Conservation (phyloP, 2,888 invertebrate genomes). For the Biston betularia region DNA sequence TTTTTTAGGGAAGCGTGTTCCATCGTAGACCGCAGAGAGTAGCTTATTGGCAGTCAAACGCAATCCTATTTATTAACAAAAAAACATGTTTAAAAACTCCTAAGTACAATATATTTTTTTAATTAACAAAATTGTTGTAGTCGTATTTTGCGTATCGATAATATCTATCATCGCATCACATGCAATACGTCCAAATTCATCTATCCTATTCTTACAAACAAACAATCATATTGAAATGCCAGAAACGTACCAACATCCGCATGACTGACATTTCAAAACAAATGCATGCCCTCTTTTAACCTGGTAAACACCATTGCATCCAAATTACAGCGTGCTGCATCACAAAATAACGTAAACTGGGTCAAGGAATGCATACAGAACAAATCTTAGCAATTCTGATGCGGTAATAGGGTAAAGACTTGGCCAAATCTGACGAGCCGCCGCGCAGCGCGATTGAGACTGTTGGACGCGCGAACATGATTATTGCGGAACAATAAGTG, state of each 20-base stretch:
- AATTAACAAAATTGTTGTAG: no score
- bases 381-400: slow-evolving; percentile 13
- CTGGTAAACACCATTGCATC: slow-evolving; percentile 17
- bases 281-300: slow-evolving; percentile 9
- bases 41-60: no score
- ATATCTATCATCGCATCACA: background rate
- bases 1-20: no score
- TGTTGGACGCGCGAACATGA: no score
- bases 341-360: slow-evolving; percentile 19
- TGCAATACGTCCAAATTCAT: background rate
- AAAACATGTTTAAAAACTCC: no score
- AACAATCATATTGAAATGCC: background rate
- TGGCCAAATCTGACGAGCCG: slow-evolving; percentile 3
- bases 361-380: slow-evolving; percentile 24
- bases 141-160: background rate
- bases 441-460: background rate
- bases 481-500: background rate
- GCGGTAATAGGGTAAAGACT: slow-evolving; percentile 16
- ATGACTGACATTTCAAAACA: slow-evolving; percentile 6
- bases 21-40: no score
- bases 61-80: no score
- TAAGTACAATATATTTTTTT: no score
- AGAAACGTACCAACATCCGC: background rate
- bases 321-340: slow-evolving; percentile 5
- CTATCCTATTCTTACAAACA: background rate